Conservation (phyloP, 2,797 vertebrate genomes). For the Nannoperca obscura region DNA sequence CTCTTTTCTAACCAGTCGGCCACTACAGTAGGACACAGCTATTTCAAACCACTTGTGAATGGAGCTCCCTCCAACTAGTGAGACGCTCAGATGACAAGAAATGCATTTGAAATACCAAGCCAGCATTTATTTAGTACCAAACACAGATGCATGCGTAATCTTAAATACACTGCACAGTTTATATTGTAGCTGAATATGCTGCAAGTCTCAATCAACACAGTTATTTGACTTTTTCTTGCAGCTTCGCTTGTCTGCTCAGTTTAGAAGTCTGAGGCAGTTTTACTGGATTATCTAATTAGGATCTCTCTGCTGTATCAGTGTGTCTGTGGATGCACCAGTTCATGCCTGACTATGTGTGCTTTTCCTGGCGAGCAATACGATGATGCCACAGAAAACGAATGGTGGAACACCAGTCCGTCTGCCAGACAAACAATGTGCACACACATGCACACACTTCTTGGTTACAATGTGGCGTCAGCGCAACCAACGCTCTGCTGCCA, state of each 20-base stretch:
- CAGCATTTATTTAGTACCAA: slow-evolving; percentile 30
- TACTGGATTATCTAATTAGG: slow-evolving; percentile 62
- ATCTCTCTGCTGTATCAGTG: slow-evolving; percentile 47
- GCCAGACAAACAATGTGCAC: slow-evolving; percentile 56
- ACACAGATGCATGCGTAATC: background rate
- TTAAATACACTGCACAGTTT: background rate
- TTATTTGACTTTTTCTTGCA: slow-evolving; percentile 19
- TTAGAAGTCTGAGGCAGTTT: slow-evolving; percentile 35
- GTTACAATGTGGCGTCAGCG: slow-evolving; percentile 79
- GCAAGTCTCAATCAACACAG: slow-evolving; percentile 17
- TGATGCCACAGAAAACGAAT: slow-evolving; percentile 66
- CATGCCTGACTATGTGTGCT: slow-evolving; percentile 47
- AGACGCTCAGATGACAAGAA: slow-evolving; percentile 44
- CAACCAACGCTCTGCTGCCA: slow-evolving; percentile 73
- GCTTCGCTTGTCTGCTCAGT: slow-evolving; percentile 17
- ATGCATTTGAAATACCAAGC: slow-evolving; percentile 41
- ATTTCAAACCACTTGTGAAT: slow-evolving; percentile 71
- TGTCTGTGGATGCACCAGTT: slow-evolving; percentile 44
- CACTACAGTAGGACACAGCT: slow-evolving; percentile 71
- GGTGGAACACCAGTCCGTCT: slow-evolving; percentile 55
- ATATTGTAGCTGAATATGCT: slow-evolving; percentile 5
- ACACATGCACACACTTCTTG: slow-evolving; percentile 67
- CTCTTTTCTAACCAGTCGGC: slow-evolving; percentile 76
- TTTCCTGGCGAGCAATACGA: slow-evolving; percentile 62
- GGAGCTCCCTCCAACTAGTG: slow-evolving; percentile 58